Evolutionary conservation across 2,797 vertebrate species (phyloP), one percentile per base, ranked within the genome.

Genomic region (Apogon hyalosoma): DNA sequence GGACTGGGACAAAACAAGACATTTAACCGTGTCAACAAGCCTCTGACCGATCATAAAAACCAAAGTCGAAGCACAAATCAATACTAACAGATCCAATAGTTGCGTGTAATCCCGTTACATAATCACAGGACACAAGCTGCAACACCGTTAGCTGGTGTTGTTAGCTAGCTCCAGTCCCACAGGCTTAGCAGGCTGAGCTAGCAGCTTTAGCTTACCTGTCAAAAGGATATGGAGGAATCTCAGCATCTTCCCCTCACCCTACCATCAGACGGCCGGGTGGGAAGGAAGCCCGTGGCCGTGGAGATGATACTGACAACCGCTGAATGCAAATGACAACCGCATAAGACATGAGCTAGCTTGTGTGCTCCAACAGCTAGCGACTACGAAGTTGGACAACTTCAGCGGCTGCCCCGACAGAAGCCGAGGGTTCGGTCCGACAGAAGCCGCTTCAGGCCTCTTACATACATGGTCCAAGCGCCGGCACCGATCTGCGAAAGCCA

Each of bases 171-270:
- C 8, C 73, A 28, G 10, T 19, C 18, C 6, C 69, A 46, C 53
- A 5, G n/a, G 52, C 51, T 58, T 4, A 46, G 39, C 57, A 63
- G 39, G 55, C 36, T 36, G 40, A 11, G 4, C 6, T 53, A 58
- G 58, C 55, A 5, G 13, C 41, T 16, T 13, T 4, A 28, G 18
- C 79, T 78, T 65, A 92, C 91, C 87, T 73, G 84, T 73, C 45
- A 92, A 38, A 16, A 90, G 45, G 69, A 92, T 38, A 28, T 45
- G 75, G 66, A 90, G 70, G 73, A 90, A 79, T 60, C 45, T 85
- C 61, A 69, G 75, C 92, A 93, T 92, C 58, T 77, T 91, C 56
- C 60, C 75, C 58, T 85, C 76, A 87, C 52, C 87, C 83, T 75
- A 79, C 88, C 91, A 90, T 92, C 75, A 77, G 54, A 73, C 55